Evolutionary conservation across 2,113 vertebrate species (phyloP).

Genomic region (Siniperca knerii): DNA sequence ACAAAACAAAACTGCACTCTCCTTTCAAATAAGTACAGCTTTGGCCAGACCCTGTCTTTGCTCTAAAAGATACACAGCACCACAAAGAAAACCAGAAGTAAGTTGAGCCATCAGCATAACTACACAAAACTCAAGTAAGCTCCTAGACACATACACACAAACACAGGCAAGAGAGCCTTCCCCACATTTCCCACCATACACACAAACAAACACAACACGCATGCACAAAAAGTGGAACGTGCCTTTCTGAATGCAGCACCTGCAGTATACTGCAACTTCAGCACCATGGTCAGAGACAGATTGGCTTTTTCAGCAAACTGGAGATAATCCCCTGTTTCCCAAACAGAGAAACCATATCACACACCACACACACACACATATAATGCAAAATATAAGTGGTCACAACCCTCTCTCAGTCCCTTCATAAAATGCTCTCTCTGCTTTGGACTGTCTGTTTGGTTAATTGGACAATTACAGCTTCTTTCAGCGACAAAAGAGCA

Average conservation of each 20-base stretch:
- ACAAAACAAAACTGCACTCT: neutral
- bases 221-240: constrained; percentile 54
- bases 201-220: constrained; percentile 33
- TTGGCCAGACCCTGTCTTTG: neutral
- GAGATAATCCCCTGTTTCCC: constrained; percentile 67
- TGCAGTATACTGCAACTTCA: constrained; percentile 76
- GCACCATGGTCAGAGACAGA: constrained; percentile 69
- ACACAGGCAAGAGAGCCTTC: neutral
- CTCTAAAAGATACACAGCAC: neutral
- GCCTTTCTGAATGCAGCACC: constrained; percentile 65
- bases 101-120: constrained; percentile 56
- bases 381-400: constrained; percentile 21
- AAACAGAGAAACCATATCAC: constrained; percentile 39
- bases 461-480: constrained; percentile 70
- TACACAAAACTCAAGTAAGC: constrained; percentile 31
- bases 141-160: constrained; percentile 19
- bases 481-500: constrained; percentile 61
- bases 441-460: constrained; percentile 44
- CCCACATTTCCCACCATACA: neutral
- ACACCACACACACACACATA: constrained; percentile 2
- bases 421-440: constrained; percentile 23
- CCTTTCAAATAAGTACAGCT: neutral
- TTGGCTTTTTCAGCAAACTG: constrained; percentile 76
- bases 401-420: constrained; percentile 12
- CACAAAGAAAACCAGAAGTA: constrained; percentile 30